Base-by-base conservation (phyloP, 2,113 vertebrate species). In the Terrapene triunguis region DNA sequence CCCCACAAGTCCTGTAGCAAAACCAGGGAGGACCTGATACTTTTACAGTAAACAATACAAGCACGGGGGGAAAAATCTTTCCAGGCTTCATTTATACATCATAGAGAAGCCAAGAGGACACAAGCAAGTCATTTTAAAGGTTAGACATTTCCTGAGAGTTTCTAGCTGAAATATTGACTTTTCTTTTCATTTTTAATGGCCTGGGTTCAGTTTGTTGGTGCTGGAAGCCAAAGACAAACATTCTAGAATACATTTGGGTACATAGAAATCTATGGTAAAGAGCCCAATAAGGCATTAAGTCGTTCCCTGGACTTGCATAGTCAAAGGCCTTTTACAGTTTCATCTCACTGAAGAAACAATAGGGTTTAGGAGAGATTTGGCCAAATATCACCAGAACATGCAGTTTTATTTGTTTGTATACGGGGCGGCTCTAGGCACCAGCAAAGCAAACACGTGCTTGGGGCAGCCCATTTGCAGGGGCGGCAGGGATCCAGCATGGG, bases 331-430 rank as follows among this genome's bases (percentile, higher is more conserved):
- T 82, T 17, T 82, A 13, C n/a, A 69, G 32, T 80, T 90, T 89
- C 10, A 83, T 85, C 82, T 90, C 65, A 80, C 87, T 95, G 65
- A 85, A 72, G 48, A 85, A 35, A 6, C 32, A 92, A 10, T 87
- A n/a, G 51, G 29, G 2, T 84, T 48, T 76, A 82, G 89, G 91
- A 85, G 94, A 89, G 5, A 72, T 42, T 80, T 90, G 86, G 57
- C 48, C 93, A 83, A 89, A 62, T 85, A 85, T 89, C 89, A n/a
- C 53, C n/a, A 85, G 32, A n/a, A 82, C 76, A 51, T 53, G 48
- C 57, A 42, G 57, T 69, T 91, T 88, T 84, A 65, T 94, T 90
- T 95, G 42, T 80, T 96, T 94, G 29, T 80, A 22, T 38, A 85
- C 88, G 53, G 88, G 32, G 44, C 44, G 44, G 44, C 44, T 44